Evolutionary conservation across 2,797 vertebrate genomes (phyloP).

Genomic region (Pangasius sanitwongsei): DNA sequence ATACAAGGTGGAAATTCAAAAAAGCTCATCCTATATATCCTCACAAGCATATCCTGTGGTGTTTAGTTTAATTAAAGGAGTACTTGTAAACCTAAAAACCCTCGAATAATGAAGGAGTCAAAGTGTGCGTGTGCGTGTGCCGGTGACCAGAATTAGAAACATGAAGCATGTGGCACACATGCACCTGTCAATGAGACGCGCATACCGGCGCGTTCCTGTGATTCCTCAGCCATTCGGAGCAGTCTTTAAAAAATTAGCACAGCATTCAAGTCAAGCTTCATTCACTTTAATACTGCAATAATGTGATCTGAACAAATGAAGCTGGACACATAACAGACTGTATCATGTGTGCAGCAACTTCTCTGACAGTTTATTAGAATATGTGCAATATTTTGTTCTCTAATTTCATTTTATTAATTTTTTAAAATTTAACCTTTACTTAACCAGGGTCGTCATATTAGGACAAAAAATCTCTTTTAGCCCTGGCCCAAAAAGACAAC

Average conservation of each 20-base stretch:
- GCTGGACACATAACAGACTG: too few relatives aligned
- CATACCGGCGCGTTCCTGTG: slow-evolving; percentile 30
- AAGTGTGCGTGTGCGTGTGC: background rate
- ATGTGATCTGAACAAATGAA: background rate
- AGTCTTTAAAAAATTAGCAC: background rate
- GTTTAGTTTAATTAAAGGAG: background rate
- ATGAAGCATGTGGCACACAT: slow-evolving; percentile 31
- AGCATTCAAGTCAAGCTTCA: background rate
- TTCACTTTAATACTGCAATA: background rate
- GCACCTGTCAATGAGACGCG: slow-evolving; percentile 49
- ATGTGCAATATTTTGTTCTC: background rate
- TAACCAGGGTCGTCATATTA: background rate
- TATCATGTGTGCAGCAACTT: too few relatives aligned
- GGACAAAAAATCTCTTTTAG: background rate
- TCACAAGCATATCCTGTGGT: background rate
- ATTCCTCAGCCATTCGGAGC: background rate
- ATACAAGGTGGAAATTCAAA: background rate
- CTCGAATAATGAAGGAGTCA: background rate
- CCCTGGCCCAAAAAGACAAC: background rate
- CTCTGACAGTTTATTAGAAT: background rate
- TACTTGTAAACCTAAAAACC: background rate
- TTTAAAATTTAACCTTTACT: background rate
- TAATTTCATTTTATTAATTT: background rate
- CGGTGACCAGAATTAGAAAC: slow-evolving; percentile 40
- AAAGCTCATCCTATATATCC: background rate